Evolutionary conservation across 2,888 invertebrate genomes (phyloP).

Genomic region (Ichneumoninae sp.): DNA sequence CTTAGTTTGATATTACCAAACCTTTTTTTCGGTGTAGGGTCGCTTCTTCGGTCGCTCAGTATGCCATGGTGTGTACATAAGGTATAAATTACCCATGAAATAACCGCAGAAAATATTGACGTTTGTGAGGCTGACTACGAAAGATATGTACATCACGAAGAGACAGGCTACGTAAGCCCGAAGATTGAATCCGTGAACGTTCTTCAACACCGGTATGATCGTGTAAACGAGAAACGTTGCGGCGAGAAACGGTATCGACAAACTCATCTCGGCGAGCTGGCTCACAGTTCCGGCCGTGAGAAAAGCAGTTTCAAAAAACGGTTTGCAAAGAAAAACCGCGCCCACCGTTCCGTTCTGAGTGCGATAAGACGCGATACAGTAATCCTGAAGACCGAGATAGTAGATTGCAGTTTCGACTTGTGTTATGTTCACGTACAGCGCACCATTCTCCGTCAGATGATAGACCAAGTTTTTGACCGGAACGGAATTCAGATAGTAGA

Average conservation of each 20-base stretch:
- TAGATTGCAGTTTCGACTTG: neutral
- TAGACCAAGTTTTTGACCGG: neutral
- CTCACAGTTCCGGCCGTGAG: neutral
- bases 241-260: conserved; percentile 87
- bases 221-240: conserved; percentile 89
- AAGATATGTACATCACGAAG: conserved; percentile 78
- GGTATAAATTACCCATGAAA: conserved; percentile 86
- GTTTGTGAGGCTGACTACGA: neutral
- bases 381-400: neutral
- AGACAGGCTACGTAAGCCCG: conserved; percentile 89
- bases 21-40: too few relatives aligned
- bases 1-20: too few relatives aligned
- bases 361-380: neutral
- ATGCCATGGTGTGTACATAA: conserved; percentile 84
- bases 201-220: conserved; percentile 88
- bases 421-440: neutral
- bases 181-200: conserved; percentile 89
- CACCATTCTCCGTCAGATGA: neutral
- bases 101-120: neutral
- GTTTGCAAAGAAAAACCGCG: neutral
- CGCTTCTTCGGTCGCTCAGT: too few relatives aligned
- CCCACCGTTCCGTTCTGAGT: neutral
- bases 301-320: neutral
- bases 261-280: neutral
- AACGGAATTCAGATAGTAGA: neutral